Evolutionary conservation across 1,140 invertebrate genomes (phyloP).

Genomic region (Drosophila arawakana): DNA sequence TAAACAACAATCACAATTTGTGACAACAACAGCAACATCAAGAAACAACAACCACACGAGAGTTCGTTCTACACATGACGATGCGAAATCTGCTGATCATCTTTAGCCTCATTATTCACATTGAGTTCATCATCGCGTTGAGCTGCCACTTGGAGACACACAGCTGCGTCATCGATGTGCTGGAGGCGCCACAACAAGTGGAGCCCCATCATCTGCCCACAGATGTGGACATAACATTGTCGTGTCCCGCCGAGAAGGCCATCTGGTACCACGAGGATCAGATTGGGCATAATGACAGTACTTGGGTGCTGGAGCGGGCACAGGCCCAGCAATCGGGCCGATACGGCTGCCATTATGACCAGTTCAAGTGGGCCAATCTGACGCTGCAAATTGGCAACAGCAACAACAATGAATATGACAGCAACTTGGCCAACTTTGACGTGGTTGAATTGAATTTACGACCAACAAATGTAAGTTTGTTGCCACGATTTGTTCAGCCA

Average conservation of each 20-base stretch:
- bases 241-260: slow-evolving; percentile 39
- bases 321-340: slow-evolving; percentile 46
- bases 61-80: slow-evolving; percentile 52
- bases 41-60: slow-evolving; percentile 14
- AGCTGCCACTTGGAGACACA: slow-evolving; percentile 56
- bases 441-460: slow-evolving; percentile 36
- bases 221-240: slow-evolving; percentile 61
- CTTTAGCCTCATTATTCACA: slow-evolving; percentile 30
- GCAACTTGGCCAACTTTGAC: slow-evolving; percentile 52
- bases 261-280: slow-evolving; percentile 63
- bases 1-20: too few relatives aligned
- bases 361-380: slow-evolving; percentile 59
- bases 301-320: slow-evolving; percentile 41
- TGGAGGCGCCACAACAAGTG: slow-evolving; percentile 3
- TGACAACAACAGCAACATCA: slow-evolving; percentile 34
- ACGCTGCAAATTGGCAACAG: slow-evolving; percentile 47
- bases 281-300: slow-evolving; percentile 6
- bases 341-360: slow-evolving; percentile 56
- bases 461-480: slow-evolving; percentile 20
- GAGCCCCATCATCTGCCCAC: slow-evolving; percentile 45
- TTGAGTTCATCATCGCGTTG: slow-evolving; percentile 5
- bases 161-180: slow-evolving; percentile 64
- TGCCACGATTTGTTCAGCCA: slow-evolving; percentile 55
- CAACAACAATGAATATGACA: neutral
- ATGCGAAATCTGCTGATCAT: slow-evolving; percentile 75